These are phyloP conservation scores for Pseudoatta argentina DNA, from an alignment of 1,140 invertebrate species.

Conservation along the genomic window DNA sequence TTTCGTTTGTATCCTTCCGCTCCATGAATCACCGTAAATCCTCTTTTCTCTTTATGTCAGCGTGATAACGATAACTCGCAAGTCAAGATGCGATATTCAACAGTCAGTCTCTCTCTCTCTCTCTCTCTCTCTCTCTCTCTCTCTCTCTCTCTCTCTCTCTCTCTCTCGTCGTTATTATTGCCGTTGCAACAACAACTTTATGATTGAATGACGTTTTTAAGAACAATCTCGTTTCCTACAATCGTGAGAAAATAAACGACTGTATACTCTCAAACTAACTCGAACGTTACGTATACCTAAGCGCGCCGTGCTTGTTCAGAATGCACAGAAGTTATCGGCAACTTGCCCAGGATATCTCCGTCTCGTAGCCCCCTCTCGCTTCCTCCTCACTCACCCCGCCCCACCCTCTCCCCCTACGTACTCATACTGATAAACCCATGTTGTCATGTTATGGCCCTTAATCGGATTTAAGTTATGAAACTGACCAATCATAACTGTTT, in stretches of 20 bases:
- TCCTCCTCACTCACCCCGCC: neutral
- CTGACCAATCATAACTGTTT: too few species aligned
- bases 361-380: neutral
- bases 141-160: too few species aligned
- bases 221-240: neutral
- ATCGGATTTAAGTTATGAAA: too few species aligned
- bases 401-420: neutral
- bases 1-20: conserved; percentile 5
- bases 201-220: neutral
- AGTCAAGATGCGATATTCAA: neutral
- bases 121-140: neutral
- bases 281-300: neutral
- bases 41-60: neutral
- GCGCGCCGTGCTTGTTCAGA: conserved; percentile 10
- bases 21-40: conserved; percentile 41
- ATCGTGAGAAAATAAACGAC: neutral
- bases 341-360: neutral
- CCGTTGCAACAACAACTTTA: neutral
- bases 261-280: neutral
- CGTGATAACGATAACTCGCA: neutral
- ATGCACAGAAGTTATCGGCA: conserved; percentile 21
- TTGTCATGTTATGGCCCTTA: too few species aligned
- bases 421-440: neutral
- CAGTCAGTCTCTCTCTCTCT: too few species aligned
- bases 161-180: neutral